Percentiles rank a stretch among this genome's conserved stretches.
These are phyloP conservation scores for Luscinia luscinia DNA, from an alignment of 2,797 vertebrate species.

Conservation along the genomic window DNA sequence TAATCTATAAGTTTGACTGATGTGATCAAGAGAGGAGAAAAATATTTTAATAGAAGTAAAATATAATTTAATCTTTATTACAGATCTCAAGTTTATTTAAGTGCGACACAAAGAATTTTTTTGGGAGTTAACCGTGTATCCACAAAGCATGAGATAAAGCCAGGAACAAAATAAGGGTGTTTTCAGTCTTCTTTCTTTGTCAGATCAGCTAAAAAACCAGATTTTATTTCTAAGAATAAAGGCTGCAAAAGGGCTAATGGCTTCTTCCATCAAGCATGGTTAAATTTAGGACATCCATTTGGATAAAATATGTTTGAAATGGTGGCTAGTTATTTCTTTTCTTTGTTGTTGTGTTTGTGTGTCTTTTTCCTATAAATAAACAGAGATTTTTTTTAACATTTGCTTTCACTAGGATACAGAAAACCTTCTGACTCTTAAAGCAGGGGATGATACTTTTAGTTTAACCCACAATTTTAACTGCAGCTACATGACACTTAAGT, in stretches of 20 bases:
- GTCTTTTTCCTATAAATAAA: not conserved
- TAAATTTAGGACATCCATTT: not conserved
- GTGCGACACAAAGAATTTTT: not conserved
- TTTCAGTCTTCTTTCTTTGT: not conserved
- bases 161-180: not conserved
- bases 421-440: not conserved
- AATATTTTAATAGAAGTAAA: conserved; percentile 12
- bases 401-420: not conserved
- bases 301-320: not conserved
- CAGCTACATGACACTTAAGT: not conserved
- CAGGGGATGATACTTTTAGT: not conserved
- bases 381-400: not conserved
- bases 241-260: not conserved
- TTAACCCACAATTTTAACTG: not conserved
- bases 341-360: not conserved
- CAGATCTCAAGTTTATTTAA: conserved; percentile 4
- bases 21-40: not conserved
- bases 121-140: rapidly evolving
- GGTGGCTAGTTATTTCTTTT: not conserved
- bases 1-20: not conserved
- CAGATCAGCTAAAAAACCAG: not conserved
- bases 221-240: not conserved
- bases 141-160: not conserved
- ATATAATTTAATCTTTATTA: conserved; percentile 8
- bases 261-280: not conserved